Conservation (phyloP, 2,888 invertebrate genomes). For the Labia minor region DNA sequence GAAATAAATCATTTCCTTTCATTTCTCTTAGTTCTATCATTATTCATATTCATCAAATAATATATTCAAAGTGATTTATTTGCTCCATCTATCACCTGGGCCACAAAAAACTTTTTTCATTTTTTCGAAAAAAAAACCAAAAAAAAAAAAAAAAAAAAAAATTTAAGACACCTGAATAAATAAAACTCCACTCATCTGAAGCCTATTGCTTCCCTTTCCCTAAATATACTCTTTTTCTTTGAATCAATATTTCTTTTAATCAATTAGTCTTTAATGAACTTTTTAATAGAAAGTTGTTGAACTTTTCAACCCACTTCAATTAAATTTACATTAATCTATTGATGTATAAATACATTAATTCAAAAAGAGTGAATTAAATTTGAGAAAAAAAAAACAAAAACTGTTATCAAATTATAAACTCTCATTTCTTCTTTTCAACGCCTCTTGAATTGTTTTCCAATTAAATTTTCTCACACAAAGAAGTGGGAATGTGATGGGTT, state of each 20-base stretch:
- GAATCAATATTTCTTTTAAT: background rate
- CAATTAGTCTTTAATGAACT: background rate
- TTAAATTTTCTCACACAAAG: slow-evolving; percentile 7
- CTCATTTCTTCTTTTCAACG: background rate
- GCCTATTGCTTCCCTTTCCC: too few species aligned
- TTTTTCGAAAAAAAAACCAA: too few species aligned
- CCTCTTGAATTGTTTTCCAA: slow-evolving; percentile 8
- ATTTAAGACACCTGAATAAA: slow-evolving; percentile 13
- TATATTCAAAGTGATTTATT: background rate
- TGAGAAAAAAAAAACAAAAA: background rate
- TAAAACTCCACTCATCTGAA: background rate
- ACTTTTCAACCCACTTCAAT: background rate
- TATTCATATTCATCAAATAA: slow-evolving; percentile 1
- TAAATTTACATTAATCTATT: background rate
- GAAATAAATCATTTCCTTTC: background rate
- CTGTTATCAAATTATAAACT: background rate
- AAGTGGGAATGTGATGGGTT: background rate
- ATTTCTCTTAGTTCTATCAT: background rate
- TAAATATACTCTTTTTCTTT: too few species aligned
- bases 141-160: too few species aligned
- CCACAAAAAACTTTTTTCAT: background rate
- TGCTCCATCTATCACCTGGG: background rate
- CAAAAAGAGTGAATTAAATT: background rate
- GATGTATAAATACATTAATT: background rate
- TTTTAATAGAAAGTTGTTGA: background rate